Base-by-base conservation (phyloP, 2,797 vertebrate genomes). In the Leontocebus nigricollis region DNA sequence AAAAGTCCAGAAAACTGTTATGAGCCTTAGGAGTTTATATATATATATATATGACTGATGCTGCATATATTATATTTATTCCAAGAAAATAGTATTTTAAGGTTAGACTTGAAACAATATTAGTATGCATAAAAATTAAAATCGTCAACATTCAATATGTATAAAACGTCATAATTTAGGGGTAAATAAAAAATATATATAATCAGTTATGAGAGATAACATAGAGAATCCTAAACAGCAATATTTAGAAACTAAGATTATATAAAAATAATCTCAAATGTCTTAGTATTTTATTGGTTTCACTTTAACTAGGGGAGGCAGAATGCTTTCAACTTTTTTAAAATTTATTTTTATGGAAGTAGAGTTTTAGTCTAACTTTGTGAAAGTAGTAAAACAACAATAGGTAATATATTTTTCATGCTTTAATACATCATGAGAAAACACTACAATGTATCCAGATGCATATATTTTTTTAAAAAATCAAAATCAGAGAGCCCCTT, bases 351-450 rank as follows among this genome's bases (percentile, higher is more conserved):
- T 93, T 90, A 90, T 39, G 30, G 33, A 96, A 93, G 70, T 7
- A 73, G 84, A 93, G 22, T 73, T 87, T 92, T 88, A 88, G 17
- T 27, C 70, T 90, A 91, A 86, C 36, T 44, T 55, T 90, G 41
- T 44, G 86, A 85, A 94, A 80, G 64, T 27, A 70, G 83, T 90
- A 75, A 92, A 95, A 94, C 57, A 88, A 93, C 19, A 52, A 77
- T 1, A 57, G 48, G 70, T 10, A 94, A 76, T 44, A 93, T 24
- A 76, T 89, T 95, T 84, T 90, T 20, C 22, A 79, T 70, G 17
- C 19, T 83, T 97, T 92, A 36, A 80, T 79, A 72, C 8, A 90
- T 20, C 39, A 89, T 92, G 36, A 72, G 46, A 92, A 95, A 91
- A 95, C 46, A 72, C 7, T 36, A 59, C 46, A 83, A 50, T 89